Conservation (phyloP, 1,140 invertebrate species). For the Microplitis demolitor region DNA sequence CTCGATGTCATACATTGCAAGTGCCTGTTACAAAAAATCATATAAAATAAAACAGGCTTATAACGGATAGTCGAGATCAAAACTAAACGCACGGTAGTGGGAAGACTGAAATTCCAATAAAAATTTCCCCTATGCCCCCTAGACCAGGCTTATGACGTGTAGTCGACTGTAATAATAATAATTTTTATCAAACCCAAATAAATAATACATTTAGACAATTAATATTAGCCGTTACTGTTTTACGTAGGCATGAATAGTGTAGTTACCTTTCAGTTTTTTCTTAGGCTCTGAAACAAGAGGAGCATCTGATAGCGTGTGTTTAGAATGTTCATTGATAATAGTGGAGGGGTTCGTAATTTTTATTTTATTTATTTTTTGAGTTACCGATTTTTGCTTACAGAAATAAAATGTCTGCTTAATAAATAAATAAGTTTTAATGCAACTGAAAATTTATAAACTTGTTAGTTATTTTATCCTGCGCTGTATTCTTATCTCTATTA, state of each 20-base stretch:
- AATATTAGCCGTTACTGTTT: slow-evolving; percentile 43
- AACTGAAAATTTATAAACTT: neutral
- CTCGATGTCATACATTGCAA: no score
- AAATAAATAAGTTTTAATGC: neutral
- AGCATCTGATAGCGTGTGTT: slow-evolving; percentile 62
- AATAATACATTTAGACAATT: slow-evolving; percentile 39
- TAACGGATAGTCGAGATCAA: no score
- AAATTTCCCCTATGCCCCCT: no score
- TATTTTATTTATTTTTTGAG: neutral
- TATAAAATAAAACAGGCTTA: no score
- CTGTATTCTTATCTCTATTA: no score
- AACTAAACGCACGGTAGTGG: no score
- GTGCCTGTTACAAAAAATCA: no score
- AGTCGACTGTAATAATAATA: neutral
- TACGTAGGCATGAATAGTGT: slow-evolving; percentile 45
- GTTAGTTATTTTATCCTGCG: neutral
- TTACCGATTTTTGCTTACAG: neutral
- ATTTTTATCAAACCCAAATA: slow-evolving; percentile 12
- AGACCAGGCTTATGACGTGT: no score
- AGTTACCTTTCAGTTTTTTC: slow-evolving; percentile 74
- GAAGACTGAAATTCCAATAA: no score
- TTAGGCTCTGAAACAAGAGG: slow-evolving; percentile 74
- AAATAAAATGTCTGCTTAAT: neutral
- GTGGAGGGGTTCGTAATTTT: slow-evolving; percentile 34
- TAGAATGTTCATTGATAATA: slow-evolving; percentile 58